phyloP scores from a whole-genome alignment of 2,888 invertebrate genomes.

The Agriopis leucophaearia region DNA sequence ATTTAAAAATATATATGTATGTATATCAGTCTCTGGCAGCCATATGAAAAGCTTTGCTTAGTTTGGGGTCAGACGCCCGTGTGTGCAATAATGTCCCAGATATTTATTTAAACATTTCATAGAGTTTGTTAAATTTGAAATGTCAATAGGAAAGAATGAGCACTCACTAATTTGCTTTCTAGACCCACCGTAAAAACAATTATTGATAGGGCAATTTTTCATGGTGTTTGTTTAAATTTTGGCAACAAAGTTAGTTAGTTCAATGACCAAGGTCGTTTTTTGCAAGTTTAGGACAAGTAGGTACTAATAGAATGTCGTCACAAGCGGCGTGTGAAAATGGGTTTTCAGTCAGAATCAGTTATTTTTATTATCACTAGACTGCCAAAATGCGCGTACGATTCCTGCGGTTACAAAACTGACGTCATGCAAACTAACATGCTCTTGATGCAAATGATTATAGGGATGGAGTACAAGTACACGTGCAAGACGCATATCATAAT shows the following conservation, averaged over 20 bases:
- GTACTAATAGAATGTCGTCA: not conserved
- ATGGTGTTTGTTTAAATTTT: conserved; percentile 1
- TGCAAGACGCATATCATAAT: conserved; percentile 7
- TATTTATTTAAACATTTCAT: no score
- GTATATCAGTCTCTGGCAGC: no score
- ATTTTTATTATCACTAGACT: not conserved
- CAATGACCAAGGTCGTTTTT: conserved; percentile 23
- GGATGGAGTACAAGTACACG: conserved; percentile 15
- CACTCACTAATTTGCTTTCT: no score
- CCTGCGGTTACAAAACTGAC: conserved; percentile 1
- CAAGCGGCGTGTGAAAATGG: not conserved
- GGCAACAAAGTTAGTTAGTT: conserved; percentile 1
- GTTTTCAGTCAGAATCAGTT: not conserved
- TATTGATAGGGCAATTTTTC: not conserved
- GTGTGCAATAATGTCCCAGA: no score
- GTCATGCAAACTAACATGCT: conserved; percentile 4
- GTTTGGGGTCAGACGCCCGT: no score
- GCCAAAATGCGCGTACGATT: not conserved
- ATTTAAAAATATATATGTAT: no score
- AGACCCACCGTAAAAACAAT: no score
- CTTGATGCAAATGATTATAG: conserved; percentile 5
- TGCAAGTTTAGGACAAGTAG: not conserved
- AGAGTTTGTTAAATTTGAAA: no score
- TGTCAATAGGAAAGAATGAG: no score
- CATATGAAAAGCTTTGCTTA: no score